Percentiles rank a stretch among this genome's conserved stretches.
Conservation (phyloP, 2,113 vertebrate genomes). For the Nettapus auritus region DNA sequence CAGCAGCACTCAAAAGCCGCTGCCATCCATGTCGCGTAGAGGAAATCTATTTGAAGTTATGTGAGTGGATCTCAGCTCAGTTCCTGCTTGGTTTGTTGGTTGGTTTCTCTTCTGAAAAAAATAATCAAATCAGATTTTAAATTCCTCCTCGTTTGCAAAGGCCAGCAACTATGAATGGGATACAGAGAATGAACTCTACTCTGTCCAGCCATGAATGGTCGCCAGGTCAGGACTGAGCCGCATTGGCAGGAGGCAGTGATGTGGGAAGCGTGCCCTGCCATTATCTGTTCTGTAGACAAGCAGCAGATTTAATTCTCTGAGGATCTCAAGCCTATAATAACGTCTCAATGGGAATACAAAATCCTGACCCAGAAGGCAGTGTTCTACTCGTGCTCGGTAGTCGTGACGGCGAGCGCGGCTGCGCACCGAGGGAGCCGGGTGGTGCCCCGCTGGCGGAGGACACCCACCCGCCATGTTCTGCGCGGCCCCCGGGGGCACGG, state of each 20-base stretch:
- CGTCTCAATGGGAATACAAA: constrained; percentile 43
- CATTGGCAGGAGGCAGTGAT: constrained; percentile 36
- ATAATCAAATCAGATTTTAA: constrained; percentile 14
- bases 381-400: constrained; percentile 24
- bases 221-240: constrained; percentile 34
- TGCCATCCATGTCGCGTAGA: neutral
- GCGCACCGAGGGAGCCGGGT: neutral
- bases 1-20: neutral
- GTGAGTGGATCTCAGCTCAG: neutral
- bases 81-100: neutral
- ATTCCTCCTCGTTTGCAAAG: constrained; percentile 40
- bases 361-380: constrained; percentile 30
- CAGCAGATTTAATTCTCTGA: constrained; percentile 45
- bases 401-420: neutral
- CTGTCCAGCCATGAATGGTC: constrained; percentile 47
- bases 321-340: constrained; percentile 43
- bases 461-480: constrained; percentile 5
- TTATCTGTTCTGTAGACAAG: constrained; percentile 50
- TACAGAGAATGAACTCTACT: constrained; percentile 12
- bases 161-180: constrained; percentile 38
- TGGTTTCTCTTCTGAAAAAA: constrained; percentile 14
- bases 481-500: neutral
- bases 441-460: neutral
- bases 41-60: neutral
- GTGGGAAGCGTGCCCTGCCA: constrained; percentile 52